Conservation (phyloP, 2,888 invertebrate genomes). For the Acanthosepion pharaonis region DNA sequence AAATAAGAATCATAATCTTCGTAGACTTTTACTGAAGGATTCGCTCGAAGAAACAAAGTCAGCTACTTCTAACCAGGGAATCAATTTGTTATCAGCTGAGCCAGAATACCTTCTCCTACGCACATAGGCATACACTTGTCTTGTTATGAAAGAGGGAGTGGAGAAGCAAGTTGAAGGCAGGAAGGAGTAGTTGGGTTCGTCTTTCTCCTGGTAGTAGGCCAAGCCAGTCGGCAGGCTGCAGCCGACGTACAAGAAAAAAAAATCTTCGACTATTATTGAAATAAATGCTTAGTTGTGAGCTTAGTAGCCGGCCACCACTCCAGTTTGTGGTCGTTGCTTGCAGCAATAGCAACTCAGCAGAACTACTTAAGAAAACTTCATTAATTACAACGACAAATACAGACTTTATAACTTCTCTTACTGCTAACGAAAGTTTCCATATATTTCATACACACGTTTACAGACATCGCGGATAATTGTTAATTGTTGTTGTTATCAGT, state of each 20-base stretch:
- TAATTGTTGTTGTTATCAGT: neutral
- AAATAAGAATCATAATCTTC: neutral
- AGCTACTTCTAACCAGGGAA: neutral
- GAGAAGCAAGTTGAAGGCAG: neutral
- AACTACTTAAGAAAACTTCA: neutral
- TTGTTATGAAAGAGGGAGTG: neutral
- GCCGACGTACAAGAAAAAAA: neutral
- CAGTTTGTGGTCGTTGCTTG: neutral
- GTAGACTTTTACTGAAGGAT: neutral
- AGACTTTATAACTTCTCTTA: neutral
- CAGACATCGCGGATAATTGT: neutral
- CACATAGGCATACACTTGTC: neutral
- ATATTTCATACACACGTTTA: neutral
- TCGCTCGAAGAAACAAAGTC: neutral
- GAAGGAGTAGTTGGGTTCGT: neutral
- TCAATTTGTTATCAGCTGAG: neutral
- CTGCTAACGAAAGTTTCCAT: neutral
- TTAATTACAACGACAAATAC: neutral
- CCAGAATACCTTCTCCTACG: neutral
- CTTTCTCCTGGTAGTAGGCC: neutral
- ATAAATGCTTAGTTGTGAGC: neutral
- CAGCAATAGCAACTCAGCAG: conserved; percentile 2
- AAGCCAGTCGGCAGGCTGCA: conserved; percentile 14
- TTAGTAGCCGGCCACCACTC: neutral
- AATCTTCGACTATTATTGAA: neutral